A percentile compares a stretch with the other conserved stretches of the same genome.
Conservation (phyloP, 2,797 vertebrate species). For the Leucoraja ocellata region DNA sequence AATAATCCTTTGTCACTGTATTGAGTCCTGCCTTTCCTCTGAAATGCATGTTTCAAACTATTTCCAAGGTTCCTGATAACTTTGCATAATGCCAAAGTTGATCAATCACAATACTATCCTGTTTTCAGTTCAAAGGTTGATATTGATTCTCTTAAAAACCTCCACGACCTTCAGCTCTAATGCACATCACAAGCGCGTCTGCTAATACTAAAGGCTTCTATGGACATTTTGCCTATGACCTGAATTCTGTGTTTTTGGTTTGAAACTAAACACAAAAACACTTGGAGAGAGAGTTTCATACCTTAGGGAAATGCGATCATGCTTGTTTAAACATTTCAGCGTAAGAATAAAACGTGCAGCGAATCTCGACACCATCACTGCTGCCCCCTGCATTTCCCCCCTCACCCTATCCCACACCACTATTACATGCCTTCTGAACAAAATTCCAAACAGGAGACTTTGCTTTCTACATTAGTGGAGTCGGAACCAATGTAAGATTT, state of each 20-base stretch:
- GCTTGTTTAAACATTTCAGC: background rate
- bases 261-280: background rate
- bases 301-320: background rate
- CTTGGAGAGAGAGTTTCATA: background rate
- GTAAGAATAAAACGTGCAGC: background rate
- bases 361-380: too few species aligned
- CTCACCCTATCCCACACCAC: too few species aligned
- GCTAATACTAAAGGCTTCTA: background rate
- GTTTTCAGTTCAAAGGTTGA: constrained; percentile 29
- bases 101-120: constrained; percentile 28
- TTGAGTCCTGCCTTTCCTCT: constrained; percentile 18
- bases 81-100: constrained; percentile 29
- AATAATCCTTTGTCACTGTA: constrained; percentile 20
- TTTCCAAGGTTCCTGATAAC: constrained; percentile 8
- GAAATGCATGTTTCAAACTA: constrained; percentile 21
- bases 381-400: too few species aligned
- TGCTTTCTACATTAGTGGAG: background rate
- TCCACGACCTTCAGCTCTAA: constrained; percentile 14
- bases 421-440: background rate
- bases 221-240: background rate
- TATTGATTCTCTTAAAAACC: constrained; percentile 18
- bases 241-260: background rate
- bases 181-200: background rate
- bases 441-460: background rate
- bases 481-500: background rate